These are phyloP conservation scores for Octodonta nipae DNA, from an alignment of 2,888 invertebrate genomes.

Conservation along the genomic window DNA sequence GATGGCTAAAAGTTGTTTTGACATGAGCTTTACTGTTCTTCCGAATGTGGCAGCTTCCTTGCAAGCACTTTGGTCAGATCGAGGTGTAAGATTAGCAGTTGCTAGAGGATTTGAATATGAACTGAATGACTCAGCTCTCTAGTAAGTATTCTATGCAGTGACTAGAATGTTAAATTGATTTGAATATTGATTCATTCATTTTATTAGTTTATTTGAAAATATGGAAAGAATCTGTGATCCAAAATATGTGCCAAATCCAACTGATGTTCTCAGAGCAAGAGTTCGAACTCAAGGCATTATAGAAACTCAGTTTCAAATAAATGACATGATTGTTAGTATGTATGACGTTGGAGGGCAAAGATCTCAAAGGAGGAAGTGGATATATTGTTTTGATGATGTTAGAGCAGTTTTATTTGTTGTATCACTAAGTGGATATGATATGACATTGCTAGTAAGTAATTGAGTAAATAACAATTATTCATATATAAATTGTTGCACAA, in stretches of 20 bases:
- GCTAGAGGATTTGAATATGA: slow-evolving; percentile 55
- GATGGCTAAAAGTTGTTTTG: slow-evolving; percentile 40
- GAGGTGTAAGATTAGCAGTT: slow-evolving; percentile 48
- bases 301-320: slow-evolving; percentile 50
- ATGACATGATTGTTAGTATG: slow-evolving; percentile 46
- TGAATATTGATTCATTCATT: slow-evolving; percentile 9
- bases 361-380: slow-evolving; percentile 53
- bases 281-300: slow-evolving; percentile 54
- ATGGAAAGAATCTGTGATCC: slow-evolving; percentile 51
- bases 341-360: slow-evolving; percentile 54
- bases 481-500: too few relatives aligned
- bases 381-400: slow-evolving; percentile 54
- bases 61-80: slow-evolving; percentile 47
- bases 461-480: too few relatives aligned
- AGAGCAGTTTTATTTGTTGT: slow-evolving; percentile 50
- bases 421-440: slow-evolving; percentile 52
- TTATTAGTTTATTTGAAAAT: slow-evolving; percentile 48
- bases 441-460: slow-evolving; percentile 42
- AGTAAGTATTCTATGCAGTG: too few relatives aligned
- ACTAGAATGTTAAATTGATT: too few relatives aligned
- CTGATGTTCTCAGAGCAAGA: slow-evolving; percentile 48
- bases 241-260: slow-evolving; percentile 49
- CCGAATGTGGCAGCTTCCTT: slow-evolving; percentile 41
- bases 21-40: slow-evolving; percentile 42
- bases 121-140: slow-evolving; percentile 51